Evolutionary conservation across 2,797 vertebrate species (phyloP).

Genomic region (Mareca penelope): DNA sequence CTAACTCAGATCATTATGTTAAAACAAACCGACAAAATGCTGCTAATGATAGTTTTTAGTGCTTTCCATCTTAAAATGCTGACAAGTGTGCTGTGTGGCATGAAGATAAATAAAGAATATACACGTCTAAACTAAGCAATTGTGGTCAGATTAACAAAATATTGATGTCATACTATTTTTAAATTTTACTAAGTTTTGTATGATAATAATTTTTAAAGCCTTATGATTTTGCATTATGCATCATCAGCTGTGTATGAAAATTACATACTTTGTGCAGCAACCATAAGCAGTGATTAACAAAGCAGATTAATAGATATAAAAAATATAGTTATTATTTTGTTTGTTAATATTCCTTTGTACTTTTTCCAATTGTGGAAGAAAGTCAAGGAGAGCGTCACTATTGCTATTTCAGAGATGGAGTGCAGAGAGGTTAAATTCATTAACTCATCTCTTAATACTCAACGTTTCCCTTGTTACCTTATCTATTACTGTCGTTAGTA

Average conservation of each 20-base stretch:
- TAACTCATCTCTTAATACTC: constrained; percentile 14
- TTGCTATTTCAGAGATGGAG: constrained; percentile 38
- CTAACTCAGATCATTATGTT: background rate
- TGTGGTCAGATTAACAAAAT: background rate
- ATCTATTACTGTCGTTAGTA: background rate
- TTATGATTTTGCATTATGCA: constrained; percentile 23
- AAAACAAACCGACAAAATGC: constrained; percentile 26
- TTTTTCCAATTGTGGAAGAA: constrained; percentile 13
- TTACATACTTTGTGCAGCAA: background rate
- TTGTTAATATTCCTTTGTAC: constrained; percentile 23
- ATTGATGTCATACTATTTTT: background rate
- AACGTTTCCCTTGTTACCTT: background rate
- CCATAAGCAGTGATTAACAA: background rate
- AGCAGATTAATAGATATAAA: constrained; percentile 33
- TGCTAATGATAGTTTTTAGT: constrained; percentile 29
- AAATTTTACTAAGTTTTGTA: background rate
- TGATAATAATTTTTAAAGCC: background rate
- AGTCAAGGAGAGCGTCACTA: constrained; percentile 7
- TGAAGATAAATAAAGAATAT: background rate
- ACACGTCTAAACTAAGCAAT: background rate
- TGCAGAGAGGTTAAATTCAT: background rate
- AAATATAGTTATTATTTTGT: background rate
- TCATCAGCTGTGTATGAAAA: constrained; percentile 11
- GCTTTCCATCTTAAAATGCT: constrained; percentile 7
- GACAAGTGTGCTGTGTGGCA: background rate